Percentiles rank a stretch among this genome's conserved stretches.
Evolutionary conservation across 2,797 vertebrate genomes (phyloP).

Genomic region (Pristis pectinata): DNA sequence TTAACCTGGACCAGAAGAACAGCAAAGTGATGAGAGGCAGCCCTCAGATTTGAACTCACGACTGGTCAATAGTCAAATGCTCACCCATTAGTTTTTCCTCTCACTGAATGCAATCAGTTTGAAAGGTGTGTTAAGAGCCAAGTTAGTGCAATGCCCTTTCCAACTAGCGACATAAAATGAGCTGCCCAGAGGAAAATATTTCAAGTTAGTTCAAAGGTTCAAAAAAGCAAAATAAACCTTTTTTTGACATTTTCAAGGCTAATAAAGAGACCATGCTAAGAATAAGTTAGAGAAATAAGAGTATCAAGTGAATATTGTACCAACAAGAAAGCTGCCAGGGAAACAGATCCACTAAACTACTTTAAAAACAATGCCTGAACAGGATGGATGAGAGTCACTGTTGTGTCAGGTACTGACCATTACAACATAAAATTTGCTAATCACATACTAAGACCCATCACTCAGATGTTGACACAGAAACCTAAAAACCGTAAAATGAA

Average conservation of each 20-base stretch:
- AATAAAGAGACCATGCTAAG: background rate
- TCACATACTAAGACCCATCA: background rate
- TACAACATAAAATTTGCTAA: background rate
- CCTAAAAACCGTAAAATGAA: background rate
- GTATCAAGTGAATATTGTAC: too few species aligned
- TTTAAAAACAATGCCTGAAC: background rate
- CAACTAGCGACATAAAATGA: background rate
- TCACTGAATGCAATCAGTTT: background rate
- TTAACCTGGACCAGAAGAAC: background rate
- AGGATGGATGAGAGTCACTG: background rate
- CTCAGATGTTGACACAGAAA: background rate
- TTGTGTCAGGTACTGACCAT: background rate
- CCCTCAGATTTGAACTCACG: background rate
- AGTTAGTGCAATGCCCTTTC: background rate
- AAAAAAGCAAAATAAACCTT: background rate
- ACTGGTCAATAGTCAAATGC: background rate
- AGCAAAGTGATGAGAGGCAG: background rate
- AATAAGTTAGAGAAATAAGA: background rate
- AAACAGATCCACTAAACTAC: background rate
- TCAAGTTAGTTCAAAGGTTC: background rate
- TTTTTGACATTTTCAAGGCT: background rate
- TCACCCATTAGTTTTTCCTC: background rate
- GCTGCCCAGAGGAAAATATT: background rate
- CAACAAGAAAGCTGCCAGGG: background rate
- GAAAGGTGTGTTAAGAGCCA: background rate